Evolutionary conservation across 53 echinoderm and acorn worm genomes (phyloP), one percentile per base, ranked within the genome.

Genomic region (Hippasteria phrygiana): DNA sequence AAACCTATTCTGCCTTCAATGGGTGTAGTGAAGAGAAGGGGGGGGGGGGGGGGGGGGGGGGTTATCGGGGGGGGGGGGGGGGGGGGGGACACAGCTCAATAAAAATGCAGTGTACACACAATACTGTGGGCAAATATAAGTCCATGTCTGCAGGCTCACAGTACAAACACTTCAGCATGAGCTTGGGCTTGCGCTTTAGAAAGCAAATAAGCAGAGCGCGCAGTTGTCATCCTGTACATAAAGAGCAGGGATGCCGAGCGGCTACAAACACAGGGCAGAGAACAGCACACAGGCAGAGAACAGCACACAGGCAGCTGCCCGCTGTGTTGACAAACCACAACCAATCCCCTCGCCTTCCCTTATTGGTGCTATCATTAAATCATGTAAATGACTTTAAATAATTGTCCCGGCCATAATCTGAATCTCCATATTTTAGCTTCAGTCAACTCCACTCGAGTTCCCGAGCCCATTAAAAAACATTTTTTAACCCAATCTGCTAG

Each of bases 71-170:
- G 69, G 8, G 59, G 59, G n/a, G 36, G 14, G 45, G 26, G n/a
- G n/a, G 76, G 48, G 24, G 33, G 51, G 38, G 53, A 85, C 69
- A 85, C 85, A 16, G 51, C 53, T 85, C 85, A 70, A 85, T 85
- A 69, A 85, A n/a, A 85, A 85, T 85, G 69, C 64, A 50, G 67
- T 70, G 85, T 70, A 71, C 85, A 69, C 53, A 85, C 70, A 85
- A 46, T 70, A 85, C 85, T 54, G 50, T 70, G 47, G 22, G 71
- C 71, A 85, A 85, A 85, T 71, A 85, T 24, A 51, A 36, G 71
- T 71, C 79, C 53, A n/a, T 85, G 85, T 85, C 69, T 85, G 51
- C 85, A 22, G n/a, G 71, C 71, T 85, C 37, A 45, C 51, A 70
- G 67, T 31, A 71, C 85, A 85, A 85, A 85, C 85, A 85, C 85